Evolutionary conservation across 2,797 vertebrate species (phyloP), one percentile per base, ranked within the genome.

Genomic region (Micrastur ruficollis): DNA sequence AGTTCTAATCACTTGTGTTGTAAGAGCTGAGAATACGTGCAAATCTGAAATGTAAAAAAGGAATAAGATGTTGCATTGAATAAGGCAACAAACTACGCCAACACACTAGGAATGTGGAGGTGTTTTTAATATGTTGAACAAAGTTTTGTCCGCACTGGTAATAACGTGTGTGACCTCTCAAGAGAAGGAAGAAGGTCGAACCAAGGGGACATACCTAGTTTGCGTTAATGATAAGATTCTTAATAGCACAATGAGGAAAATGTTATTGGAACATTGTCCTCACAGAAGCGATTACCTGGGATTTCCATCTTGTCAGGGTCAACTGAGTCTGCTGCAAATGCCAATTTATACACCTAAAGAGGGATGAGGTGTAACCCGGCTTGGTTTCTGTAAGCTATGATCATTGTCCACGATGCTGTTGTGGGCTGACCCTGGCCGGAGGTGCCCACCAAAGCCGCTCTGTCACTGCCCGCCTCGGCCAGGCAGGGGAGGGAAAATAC

Each of bases 321-420:
- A 56, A 23, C 38, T 21, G 34, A 63, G 21, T n/a, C 68, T 63
- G 22, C 62, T 70, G 29, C 34, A 71, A 50, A 44, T 22, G 53
- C 44, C 16, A 11, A 1, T 75, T 42, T 65, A 5, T n/a, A 9
- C 50, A 18, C 11, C 11, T 34, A 31, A 19, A 68, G 62, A 53
- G 38, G 23, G 34, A 42, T 14, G 32, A 1, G 17, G 27, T 31
- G 26, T 32, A 46, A 17, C 19, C 25, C 22, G 12, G 29, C 20
- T 59, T 63, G 31, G 11, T 56, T 73, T 63, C 55, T 36, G 22
- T n/a, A 40, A 38, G 56, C 52, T n/a, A 0, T 15, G 62, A 4
- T 31, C 40, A 3, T 23, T 27, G 36, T 32, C 14, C 6, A 5
- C 2, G 0, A 7, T 1, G 2, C 21, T 44, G 42, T 44, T 17